Conservation (phyloP, 2,113 vertebrate genomes). For the Cochlearius cochlearius region DNA sequence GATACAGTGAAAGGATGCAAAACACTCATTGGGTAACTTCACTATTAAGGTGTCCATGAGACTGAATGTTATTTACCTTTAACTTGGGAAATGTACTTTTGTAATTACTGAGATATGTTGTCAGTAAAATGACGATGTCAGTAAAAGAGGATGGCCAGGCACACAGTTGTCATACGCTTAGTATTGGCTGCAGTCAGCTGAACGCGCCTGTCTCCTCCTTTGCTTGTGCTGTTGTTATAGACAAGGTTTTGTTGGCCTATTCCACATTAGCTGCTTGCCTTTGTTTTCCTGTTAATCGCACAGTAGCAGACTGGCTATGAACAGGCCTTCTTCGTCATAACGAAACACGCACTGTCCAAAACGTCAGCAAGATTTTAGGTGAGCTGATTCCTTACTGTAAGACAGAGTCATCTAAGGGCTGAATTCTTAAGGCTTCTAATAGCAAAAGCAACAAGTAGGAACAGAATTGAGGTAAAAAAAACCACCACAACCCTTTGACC, state of each 20-base stretch:
- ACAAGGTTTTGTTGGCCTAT: background rate
- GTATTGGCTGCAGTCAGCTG: background rate
- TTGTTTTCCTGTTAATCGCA: background rate
- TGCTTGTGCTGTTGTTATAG: background rate
- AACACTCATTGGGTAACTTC: background rate
- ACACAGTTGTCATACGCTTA: background rate
- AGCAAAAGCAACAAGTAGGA: background rate
- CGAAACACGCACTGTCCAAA: background rate
- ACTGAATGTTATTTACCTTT: background rate
- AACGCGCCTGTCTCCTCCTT: background rate
- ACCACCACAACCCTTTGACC: background rate
- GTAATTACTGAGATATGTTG: background rate
- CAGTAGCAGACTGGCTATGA: background rate
- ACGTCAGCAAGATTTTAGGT: background rate
- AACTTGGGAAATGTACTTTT: background rate
- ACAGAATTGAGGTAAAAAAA: background rate
- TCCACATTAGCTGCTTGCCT: background rate
- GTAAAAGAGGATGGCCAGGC: background rate
- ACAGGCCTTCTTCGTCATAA: background rate
- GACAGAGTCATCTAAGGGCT: background rate
- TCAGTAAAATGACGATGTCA: background rate
- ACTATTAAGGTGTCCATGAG: background rate
- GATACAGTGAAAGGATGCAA: background rate
- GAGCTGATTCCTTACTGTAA: background rate
- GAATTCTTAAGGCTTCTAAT: background rate